These are phyloP conservation scores for Proctacanthus coquilletti DNA, from an alignment of 1,140 invertebrate species.

Conservation along the genomic window DNA sequence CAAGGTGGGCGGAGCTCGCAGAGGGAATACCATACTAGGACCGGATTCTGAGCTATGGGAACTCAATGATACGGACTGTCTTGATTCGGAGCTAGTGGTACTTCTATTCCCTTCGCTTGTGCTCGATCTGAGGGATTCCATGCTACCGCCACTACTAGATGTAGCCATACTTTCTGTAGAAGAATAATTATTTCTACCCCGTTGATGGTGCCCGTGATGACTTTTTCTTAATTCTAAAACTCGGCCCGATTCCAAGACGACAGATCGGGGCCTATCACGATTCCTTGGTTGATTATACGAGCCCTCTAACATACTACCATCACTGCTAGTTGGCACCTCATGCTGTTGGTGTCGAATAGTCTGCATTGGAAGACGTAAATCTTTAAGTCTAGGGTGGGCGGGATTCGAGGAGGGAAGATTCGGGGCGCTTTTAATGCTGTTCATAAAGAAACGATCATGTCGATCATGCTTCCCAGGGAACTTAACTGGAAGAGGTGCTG, in stretches of 20 bases:
- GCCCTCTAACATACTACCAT: constrained; percentile 39
- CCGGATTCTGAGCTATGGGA: constrained; percentile 69
- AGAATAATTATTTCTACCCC: constrained; percentile 45
- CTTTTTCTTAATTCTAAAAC: constrained; percentile 31
- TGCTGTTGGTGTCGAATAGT: constrained; percentile 40
- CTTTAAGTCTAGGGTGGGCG: constrained; percentile 49
- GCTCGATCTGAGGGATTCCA: constrained; percentile 66
- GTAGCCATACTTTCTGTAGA: constrained; percentile 75
- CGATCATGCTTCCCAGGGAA: constrained; percentile 50
- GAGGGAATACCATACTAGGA: constrained; percentile 37
- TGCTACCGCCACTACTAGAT: constrained; percentile 65
- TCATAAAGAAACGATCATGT: constrained; percentile 45
- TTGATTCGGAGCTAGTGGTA: constrained; percentile 62
- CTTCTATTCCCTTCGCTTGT: constrained; percentile 69
- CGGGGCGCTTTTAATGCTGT: constrained; percentile 60
- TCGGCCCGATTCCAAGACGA: constrained; percentile 21
- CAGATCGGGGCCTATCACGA: constrained; percentile 19
- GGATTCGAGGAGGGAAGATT: constrained; percentile 53
- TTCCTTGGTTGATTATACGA: constrained; percentile 22
- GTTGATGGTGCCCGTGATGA: constrained; percentile 9
- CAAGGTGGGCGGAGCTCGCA: constrained; percentile 45
- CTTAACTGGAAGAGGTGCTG: constrained; percentile 60
- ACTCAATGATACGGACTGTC: constrained; percentile 59
- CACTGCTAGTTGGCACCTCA: constrained; percentile 44
- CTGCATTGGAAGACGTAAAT: constrained; percentile 41